phyloP scores from a whole-genome alignment of 1,140 invertebrate genomes.

The Sarcophaga bullata region DNA sequence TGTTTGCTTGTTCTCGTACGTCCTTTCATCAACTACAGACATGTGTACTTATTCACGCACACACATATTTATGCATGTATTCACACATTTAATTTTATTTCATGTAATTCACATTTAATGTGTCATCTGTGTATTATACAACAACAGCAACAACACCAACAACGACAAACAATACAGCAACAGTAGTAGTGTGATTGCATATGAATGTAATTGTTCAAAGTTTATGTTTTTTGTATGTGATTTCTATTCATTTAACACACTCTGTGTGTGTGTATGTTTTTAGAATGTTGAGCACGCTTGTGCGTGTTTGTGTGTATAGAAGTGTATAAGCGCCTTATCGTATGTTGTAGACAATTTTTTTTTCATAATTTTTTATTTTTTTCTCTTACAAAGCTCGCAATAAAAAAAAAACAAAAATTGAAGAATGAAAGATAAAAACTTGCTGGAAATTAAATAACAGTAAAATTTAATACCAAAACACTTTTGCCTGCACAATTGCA shows the following conservation, averaged over 20 bases:
- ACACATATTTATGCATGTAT: not conserved
- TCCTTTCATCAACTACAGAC: too few species aligned
- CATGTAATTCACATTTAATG: conserved; percentile 24
- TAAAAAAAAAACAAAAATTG: not conserved
- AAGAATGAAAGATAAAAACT: not conserved
- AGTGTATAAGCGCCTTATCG: too few species aligned
- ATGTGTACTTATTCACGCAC: not conserved
- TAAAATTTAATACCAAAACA: not conserved
- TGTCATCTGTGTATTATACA: conserved; percentile 12
- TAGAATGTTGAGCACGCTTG: not conserved
- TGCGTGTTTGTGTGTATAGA: not conserved
- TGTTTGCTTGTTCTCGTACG: too few species aligned
- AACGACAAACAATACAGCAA: not conserved
- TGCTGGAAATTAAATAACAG: not conserved
- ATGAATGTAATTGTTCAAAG: not conserved
- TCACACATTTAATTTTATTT: conserved; percentile 15
- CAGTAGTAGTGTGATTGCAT: not conserved
- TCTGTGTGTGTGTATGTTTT: not conserved
- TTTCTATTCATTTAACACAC: not conserved
- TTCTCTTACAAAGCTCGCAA: not conserved
- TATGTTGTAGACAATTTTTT: too few species aligned
- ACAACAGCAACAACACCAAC: not conserved
- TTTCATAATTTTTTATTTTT: too few species aligned
- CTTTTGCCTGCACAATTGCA: not conserved
- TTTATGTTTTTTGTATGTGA: not conserved